Base-by-base conservation (phyloP, 2,888 invertebrate species). In the Apocheima hispidaria region DNA sequence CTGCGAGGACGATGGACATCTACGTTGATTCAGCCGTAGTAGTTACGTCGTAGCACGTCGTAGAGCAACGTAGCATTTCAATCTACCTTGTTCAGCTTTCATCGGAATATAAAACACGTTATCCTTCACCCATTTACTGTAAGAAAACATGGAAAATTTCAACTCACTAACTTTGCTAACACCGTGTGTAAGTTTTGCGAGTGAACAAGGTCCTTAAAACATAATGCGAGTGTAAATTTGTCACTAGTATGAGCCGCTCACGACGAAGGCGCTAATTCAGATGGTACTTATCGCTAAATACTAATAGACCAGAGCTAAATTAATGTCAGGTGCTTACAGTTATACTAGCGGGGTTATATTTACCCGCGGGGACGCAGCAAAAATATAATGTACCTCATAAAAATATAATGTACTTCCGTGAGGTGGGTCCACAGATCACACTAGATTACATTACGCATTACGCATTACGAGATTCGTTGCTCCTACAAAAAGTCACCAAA, bases 191-290 rank as follows among this genome's bases (percentile, higher is more conserved):
- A 16, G 18, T 18, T 38, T 18, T 2, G 18, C 33, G 10, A 49
- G 48, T 50, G 50, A 38, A 21, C 10, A 50, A 50, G 50, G 12
- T 7, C 16, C 26, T 50, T 26, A 21, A 5, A 18, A 16, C 16
- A 44, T 14, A 44, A 40, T 20, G 7, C 20, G 12, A 40, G 12
- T 20, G 36, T 14, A 1, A 20, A n/a, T 46, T 43, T 50, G 49
- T 57, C 41, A 35, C 56, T 18, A 14, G 41, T 49, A 56, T 33
- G 16, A 41, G 56, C 33, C 10, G 33, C 23, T 57, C 56, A 57
- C 56, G 56, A 57, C 6, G 9, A 0, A 35, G 41, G 56, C 23
- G 56, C 35, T 57, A 57, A 57, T 48, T 53, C n/a, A 2, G 12
- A 2, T 2, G 2, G 38, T 51, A n/a, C 21, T 4, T 12, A 20